A percentile compares a stretch with the other conserved stretches of the same genome.
These are phyloP conservation scores for Ochropacha duplaris DNA, from an alignment of 2,888 invertebrate genomes.

Conservation along the genomic window DNA sequence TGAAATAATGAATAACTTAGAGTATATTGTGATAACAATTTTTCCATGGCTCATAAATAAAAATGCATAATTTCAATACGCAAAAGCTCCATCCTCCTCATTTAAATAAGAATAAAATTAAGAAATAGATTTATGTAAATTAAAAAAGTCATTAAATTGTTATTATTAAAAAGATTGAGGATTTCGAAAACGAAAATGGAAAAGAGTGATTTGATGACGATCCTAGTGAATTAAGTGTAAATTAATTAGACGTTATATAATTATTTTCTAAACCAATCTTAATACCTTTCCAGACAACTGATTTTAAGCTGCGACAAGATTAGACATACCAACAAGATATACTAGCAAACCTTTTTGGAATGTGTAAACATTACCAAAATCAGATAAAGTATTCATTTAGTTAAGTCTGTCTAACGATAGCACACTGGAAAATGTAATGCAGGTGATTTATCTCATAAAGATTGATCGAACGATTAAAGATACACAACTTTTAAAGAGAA, in stretches of 20 bases:
- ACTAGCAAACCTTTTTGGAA: background rate
- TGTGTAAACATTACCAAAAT: no score
- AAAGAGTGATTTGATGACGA: constrained; percentile 23
- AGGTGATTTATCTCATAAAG: no score
- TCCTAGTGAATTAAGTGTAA: background rate
- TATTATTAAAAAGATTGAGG: background rate
- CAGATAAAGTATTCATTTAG: no score
- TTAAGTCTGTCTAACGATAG: no score
- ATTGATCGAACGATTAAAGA: no score
- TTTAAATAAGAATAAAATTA: background rate
- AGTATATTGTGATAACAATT: background rate
- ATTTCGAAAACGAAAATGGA: constrained; percentile 14
- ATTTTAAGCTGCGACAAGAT: background rate
- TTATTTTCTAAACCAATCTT: background rate
- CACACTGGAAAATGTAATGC: no score
- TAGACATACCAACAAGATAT: background rate
- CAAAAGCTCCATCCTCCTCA: constrained; percentile 5
- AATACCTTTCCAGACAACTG: background rate
- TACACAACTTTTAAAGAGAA: no score
- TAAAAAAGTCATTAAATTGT: background rate
- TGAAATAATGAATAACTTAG: background rate
- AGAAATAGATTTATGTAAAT: background rate
- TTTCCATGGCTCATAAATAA: background rate
- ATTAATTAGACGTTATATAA: background rate
- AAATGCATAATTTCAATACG: background rate